phyloP scores from a whole-genome alignment of 2,113 vertebrate genomes.

The Heptranchias perlo region DNA sequence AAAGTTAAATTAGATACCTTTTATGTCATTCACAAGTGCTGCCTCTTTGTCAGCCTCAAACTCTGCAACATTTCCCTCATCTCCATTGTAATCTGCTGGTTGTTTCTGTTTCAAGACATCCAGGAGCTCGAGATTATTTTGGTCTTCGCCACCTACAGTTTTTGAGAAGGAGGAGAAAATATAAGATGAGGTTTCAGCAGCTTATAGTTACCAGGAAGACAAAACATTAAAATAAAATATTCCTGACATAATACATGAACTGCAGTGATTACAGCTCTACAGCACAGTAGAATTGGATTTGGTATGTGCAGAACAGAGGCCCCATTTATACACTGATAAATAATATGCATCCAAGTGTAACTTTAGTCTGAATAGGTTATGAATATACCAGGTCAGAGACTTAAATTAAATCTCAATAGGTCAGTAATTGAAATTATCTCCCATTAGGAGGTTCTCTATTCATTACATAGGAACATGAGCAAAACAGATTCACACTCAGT shows the following conservation, averaged over 20 bases:
- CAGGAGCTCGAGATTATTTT: neutral
- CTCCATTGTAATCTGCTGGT: conserved; percentile 67
- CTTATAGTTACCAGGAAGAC: neutral
- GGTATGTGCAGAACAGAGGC: neutral
- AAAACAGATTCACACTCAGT: neutral
- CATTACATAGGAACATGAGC: neutral
- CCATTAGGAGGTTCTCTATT: neutral
- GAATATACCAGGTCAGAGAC: neutral
- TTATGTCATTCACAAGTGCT: conserved; percentile 60
- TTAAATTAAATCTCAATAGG: neutral
- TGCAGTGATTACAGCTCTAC: neutral
- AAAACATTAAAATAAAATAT: neutral
- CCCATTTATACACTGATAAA: neutral
- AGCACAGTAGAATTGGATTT: neutral
- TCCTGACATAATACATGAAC: neutral
- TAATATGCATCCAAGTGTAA: neutral
- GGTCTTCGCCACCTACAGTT: neutral
- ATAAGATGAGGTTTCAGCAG: neutral
- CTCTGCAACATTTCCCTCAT: conserved; percentile 81
- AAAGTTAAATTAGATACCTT: conserved; percentile 44
- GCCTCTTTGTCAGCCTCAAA: conserved; percentile 84
- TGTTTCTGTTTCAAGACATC: conserved; percentile 42
- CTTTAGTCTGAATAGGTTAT: neutral
- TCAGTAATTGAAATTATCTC: neutral
- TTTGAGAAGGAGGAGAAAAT: neutral